A percentile compares a stretch with the other conserved stretches of the same genome.
Evolutionary conservation across 2,888 invertebrate species (phyloP).

Genomic region (Axea sp.): DNA sequence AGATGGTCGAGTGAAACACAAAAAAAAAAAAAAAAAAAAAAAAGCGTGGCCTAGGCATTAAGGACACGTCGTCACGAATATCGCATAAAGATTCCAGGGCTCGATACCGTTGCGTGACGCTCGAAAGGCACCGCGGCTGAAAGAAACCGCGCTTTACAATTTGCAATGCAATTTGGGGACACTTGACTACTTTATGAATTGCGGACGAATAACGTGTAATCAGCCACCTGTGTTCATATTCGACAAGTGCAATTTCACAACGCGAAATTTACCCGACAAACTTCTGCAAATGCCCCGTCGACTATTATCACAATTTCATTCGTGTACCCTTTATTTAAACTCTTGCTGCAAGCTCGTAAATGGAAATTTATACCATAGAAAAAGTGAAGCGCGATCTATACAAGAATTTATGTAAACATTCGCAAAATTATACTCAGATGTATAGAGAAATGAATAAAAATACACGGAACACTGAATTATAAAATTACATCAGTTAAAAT

Average conservation of each 20-base stretch:
- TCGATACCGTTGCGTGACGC: slow-evolving; percentile 35
- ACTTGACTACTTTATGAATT: background rate
- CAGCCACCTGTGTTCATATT: slow-evolving; percentile 12
- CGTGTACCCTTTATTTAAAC: no score
- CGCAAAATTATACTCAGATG: no score
- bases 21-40: slow-evolving; percentile 13
- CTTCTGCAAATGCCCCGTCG: no score
- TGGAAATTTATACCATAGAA: no score
- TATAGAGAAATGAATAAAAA: no score
- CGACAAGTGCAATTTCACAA: slow-evolving; percentile 1
- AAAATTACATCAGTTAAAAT: no score
- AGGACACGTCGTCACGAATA: slow-evolving; percentile 34
- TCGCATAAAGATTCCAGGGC: slow-evolving; percentile 10
- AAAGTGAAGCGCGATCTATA: no score
- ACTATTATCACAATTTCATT: no score
- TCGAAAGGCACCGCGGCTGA: background rate
- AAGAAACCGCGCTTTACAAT: slow-evolving; percentile 8
- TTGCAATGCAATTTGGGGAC: slow-evolving; percentile 19
- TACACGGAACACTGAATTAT: no score
- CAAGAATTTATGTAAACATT: no score
- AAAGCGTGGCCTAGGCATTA: slow-evolving; percentile 3
- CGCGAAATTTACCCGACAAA: background rate
- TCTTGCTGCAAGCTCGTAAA: no score
- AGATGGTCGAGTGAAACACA: no score
- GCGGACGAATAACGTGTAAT: slow-evolving; percentile 5